A percentile compares a stretch with the other conserved stretches of the same genome.
phyloP scores from a whole-genome alignment of 2,888 invertebrate species.

The Chrysolina oricalcia region DNA sequence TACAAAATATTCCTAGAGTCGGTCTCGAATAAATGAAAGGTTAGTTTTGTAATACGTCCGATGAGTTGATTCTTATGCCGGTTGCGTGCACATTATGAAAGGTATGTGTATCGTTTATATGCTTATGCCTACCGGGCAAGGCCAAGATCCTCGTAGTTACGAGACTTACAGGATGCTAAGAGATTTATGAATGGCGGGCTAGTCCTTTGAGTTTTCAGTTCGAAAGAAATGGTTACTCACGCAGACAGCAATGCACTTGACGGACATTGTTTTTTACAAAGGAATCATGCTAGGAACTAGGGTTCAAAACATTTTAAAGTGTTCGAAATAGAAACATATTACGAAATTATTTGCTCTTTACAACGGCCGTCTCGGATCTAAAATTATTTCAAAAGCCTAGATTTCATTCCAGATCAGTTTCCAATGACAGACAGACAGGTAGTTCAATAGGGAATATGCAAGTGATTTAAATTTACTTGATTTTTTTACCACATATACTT shows the following conservation, averaged over 20 bases:
- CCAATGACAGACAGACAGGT: too few relatives aligned
- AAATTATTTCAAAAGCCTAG: too few relatives aligned
- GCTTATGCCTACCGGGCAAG: slow-evolving; percentile 1
- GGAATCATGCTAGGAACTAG: too few relatives aligned
- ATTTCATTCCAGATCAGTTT: too few relatives aligned
- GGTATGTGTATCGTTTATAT: slow-evolving; percentile 18
- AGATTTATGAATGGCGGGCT: not conserved
- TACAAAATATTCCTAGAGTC: slow-evolving; percentile 18
- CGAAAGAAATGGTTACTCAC: not conserved
- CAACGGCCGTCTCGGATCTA: too few relatives aligned
- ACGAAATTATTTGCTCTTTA: too few relatives aligned
- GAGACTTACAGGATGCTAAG: slow-evolving; percentile 10
- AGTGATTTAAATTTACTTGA: too few relatives aligned
- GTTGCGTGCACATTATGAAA: slow-evolving; percentile 12
- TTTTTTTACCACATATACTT: too few relatives aligned
- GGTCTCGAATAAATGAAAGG: slow-evolving; percentile 18
- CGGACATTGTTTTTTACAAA: too few relatives aligned
- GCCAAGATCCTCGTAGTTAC: slow-evolving; percentile 18
- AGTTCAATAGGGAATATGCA: too few relatives aligned
- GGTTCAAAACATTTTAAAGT: too few relatives aligned
- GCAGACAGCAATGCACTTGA: not conserved
- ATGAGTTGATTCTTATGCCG: slow-evolving; percentile 15
- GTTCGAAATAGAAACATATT: too few relatives aligned
- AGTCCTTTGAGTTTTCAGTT: not conserved
- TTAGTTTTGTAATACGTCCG: slow-evolving; percentile 20